Evolutionary conservation across 2,888 invertebrate species (phyloP), one percentile per base, ranked within the genome.

Genomic region (Eupeodes luniger): DNA sequence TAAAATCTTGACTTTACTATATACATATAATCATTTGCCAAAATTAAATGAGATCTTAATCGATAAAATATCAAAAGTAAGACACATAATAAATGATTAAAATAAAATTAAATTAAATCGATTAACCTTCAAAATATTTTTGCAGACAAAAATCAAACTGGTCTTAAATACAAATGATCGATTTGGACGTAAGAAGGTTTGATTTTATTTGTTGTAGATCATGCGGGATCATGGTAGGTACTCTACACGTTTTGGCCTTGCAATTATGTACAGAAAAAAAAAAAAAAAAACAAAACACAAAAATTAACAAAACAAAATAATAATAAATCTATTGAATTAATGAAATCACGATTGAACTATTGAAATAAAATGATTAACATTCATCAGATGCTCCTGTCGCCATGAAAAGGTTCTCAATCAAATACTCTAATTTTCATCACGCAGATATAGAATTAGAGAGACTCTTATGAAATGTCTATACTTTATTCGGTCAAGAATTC

Each of bases 321-420:
- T 53, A 14, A 53, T 51, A 70, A 81, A 72, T 55, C 61, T 16
- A 80, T 75, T 75, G 57, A 85, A 77, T 81, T 77, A 81, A 76
- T 81, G 76, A 85, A 77, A 77, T 77, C 77, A 81, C 81, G 82
- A 79, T 76, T 40, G 66, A 36, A 53, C 69, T 70, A 55, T 70
- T 34, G 82, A 64, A 62, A 62, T 76, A 47, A 2, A 75, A 34
- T 64, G 69, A 77, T 86, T 86, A 82, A 64, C 74, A 86, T 82
- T 86, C 78, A 75, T 78, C 82, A 62, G 82, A 74, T 51, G 66
- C 49, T 40, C 67, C 19, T 69, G 51, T 70, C 69, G 19, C 51
- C 57, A 64, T 61, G 47, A 55, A 82, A 70, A 75, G 69, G 78
- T 82, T 86, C 86, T 86, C 55, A 64, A 66, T 86, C 55, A 64